Conservation (phyloP, 2,888 invertebrate genomes). For the Dryococelus australis region DNA sequence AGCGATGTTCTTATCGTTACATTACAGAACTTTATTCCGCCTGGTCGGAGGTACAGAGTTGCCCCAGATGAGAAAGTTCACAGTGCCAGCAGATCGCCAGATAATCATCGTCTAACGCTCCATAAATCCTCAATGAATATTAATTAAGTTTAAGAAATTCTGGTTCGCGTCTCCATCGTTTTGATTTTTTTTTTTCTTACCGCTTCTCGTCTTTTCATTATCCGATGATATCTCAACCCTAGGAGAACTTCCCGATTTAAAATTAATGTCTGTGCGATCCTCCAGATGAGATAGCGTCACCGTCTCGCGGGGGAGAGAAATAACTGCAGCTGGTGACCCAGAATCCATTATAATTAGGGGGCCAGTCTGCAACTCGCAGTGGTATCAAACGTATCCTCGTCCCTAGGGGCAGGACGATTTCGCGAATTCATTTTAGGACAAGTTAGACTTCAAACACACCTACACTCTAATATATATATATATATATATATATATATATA, state of each 20-base stretch:
- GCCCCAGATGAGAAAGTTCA: neutral
- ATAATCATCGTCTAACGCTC: neutral
- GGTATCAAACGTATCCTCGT: too few species aligned
- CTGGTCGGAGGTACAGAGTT: neutral
- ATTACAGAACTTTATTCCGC: too few species aligned
- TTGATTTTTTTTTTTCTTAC: neutral
- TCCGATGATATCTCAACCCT: neutral
- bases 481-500: too few species aligned
- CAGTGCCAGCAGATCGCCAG: neutral
- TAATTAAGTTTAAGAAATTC: neutral
- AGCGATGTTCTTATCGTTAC: too few species aligned
- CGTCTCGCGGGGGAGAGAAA: neutral
- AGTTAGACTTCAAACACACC: too few species aligned
- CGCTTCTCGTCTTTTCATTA: neutral
- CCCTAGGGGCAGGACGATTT: too few species aligned
- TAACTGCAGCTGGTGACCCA: neutral
- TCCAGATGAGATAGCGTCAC: neutral
- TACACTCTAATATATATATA: too few species aligned
- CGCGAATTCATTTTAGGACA: too few species aligned
- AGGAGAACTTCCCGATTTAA: neutral
- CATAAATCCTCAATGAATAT: neutral
- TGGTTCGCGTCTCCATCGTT: neutral
- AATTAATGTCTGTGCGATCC: constrained; percentile 10
- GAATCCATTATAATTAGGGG: too few species aligned
- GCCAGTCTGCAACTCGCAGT: too few species aligned